Evolutionary conservation across 2,888 invertebrate species (phyloP), one percentile per base, ranked within the genome.

Genomic region (Hipparchia sbordonii): DNA sequence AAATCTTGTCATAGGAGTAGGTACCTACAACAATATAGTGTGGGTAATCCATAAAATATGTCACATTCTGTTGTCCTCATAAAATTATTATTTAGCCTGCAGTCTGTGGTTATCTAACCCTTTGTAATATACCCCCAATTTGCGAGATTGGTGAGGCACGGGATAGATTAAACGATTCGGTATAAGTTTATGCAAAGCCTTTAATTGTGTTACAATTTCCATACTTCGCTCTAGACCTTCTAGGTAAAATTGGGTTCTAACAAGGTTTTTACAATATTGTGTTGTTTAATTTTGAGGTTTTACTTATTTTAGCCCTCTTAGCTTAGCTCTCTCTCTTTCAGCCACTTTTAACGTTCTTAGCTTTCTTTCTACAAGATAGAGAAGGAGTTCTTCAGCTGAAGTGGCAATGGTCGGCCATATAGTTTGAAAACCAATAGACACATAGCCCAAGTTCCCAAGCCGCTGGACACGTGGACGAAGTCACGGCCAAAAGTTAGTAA

Each of bases 201-300:
- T 67, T 75, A 69, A 77, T 77, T 76, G 72, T 54, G 70, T 72
- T 70, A 69, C 23, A 68, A 76, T 76, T 77, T 74, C 72, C 77
- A 76, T 76, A 74, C 73, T 72, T 73, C 73, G 71, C 59, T 67
- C 68, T 74, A 67, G 63, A 72, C 67, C 72, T 67, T 68, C 51
- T 63, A 61, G 65, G 54, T 61, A 45, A 45, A 71, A 57, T 63
- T 56, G 45, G 13, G n/a, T 45, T 6, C 12, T 56, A 51, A 61
- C 62, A 62, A 62, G 56, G 52, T 39, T 8, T 13, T 39, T 56
- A 54, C 45, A 13, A 45, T 23, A 23, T 23, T 23, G 23, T 23
- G 23, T 23, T 23, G 23, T 23, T 23, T 39, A 66, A 13, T 39
- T 13, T 8, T 54, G 54, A 1, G n/a, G 54, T n/a, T 54, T 39